Evolutionary conservation across 2,797 vertebrate genomes (phyloP).

Genomic region (Aulostomus chinensis): DNA sequence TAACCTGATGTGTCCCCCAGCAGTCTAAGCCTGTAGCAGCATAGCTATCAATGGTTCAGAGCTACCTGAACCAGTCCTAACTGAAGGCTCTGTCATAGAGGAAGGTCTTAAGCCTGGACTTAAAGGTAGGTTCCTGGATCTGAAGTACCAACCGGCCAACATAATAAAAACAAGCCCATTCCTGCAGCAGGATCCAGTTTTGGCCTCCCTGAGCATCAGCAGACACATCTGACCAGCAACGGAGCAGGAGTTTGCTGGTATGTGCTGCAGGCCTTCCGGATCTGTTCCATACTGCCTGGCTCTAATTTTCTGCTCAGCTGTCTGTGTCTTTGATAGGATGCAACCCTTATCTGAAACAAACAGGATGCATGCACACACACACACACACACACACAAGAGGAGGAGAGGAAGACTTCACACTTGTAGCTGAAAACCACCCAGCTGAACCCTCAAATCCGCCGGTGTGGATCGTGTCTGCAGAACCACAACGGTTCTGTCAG

Average conservation of each 20-base stretch:
- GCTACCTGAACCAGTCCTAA: too few species aligned
- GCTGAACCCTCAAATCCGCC: too few species aligned
- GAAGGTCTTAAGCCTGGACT: too few species aligned
- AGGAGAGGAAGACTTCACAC: background rate
- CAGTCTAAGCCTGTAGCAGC: too few species aligned
- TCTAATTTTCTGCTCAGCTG: slow-evolving; percentile 26
- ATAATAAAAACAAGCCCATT: background rate
- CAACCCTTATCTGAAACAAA: slow-evolving; percentile 12
- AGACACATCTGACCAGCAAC: slow-evolving; percentile 11
- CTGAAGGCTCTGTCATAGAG: too few species aligned
- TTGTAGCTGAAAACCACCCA: too few species aligned
- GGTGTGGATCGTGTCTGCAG: background rate
- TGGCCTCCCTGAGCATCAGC: background rate
- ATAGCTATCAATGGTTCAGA: too few species aligned
- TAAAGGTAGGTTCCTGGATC: too few species aligned
- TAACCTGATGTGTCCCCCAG: too few species aligned
- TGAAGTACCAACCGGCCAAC: too few species aligned
- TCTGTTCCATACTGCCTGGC: slow-evolving; percentile 23
- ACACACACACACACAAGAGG: too few species aligned
- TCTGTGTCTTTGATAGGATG: slow-evolving; percentile 9
- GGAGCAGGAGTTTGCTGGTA: slow-evolving; percentile 15
- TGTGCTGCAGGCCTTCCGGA: slow-evolving; percentile 16
- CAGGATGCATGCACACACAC: background rate
- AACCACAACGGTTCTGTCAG: background rate
- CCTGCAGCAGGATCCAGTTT: slow-evolving; percentile 6